Base-by-base conservation (phyloP, 2,888 invertebrate genomes). In the Salticus scenicus region DNA sequence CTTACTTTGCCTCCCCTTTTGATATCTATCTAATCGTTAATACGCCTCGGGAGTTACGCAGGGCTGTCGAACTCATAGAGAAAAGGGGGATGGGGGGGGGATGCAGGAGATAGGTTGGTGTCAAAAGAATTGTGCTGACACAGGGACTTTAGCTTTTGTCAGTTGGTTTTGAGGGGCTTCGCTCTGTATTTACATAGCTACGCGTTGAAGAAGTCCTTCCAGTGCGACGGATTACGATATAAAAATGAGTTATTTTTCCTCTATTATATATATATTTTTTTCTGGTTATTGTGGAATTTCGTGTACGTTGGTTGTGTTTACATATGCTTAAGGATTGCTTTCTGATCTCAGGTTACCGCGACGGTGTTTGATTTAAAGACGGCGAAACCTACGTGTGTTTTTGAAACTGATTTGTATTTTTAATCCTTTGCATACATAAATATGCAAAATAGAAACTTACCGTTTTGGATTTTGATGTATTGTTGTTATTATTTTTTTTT, bases 141-240 rank as follows among this genome's bases (percentile, higher is more conserved):
- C 57, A 20, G 24, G 57, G 24, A 24, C 42, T 47, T 47, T 17
- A 17, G 57, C 57, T 57, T 57, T 24, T 57, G 57, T 57, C 57
- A 57, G 57, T 57, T 57, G 20, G 57, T 57, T 57, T 57, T 57
- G 57, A 57, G 17, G 57, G 57, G 57, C 24, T 57, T 57, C 57
- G 12, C 17, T 57, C 12, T 24, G 57, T 24, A 57, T 57, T 57
- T 24, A 17, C 57, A 2, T 4, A 2, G 24, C 2, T 57, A 57
- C 24, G 57, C 12, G 57, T 24, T 5, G 17, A 57, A 17, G 57
- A 57, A 57, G 57, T 7, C 57, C 12, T 57, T 17, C 20, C 12
- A 57, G 57, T 24, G 57, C 57, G 17, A n/a, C 12, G 37, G 5
- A 8, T 7, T n/a, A 17, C 47, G 47, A 17, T 17, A 47, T 17